Base-by-base conservation (phyloP, 2,113 vertebrate species). In the Cromileptes altivelis region DNA sequence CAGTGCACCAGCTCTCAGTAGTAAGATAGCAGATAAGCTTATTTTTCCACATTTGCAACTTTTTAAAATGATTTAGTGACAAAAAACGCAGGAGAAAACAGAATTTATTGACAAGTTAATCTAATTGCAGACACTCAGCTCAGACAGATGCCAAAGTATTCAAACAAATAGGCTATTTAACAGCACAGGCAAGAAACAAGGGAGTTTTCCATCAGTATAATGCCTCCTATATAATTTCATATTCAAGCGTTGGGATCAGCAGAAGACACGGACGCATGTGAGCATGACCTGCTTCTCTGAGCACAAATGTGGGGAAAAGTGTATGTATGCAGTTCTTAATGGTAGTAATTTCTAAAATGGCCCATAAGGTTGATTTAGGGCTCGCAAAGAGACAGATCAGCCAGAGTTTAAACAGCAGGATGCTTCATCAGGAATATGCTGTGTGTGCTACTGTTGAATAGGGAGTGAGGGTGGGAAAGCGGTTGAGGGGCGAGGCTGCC, bases 341-440 rank as follows among this genome's bases (percentile, higher is more conserved):
- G 88, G 92, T 53, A 91, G 88, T 87, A 87, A 94, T 94, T 90
- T 94, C 88, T 91, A 83, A 93, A 94, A 92, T 93, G 90, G 92
- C 88, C 92, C 81, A 91, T 92, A 87, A 89, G 87, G 86, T 88
- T 95, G 94, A 95, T 95, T 94, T 95, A 94, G 55, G 62, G 85
- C 71, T 81, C 3, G 3, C 78, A 50, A 64, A 84, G 86, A 94
- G 91, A 93, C 81, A 84, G 86, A 89, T 87, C 93, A 91, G 89
- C 84, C 78, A 74, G 88, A 92, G 87, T 92, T 93, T 80, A 89
- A 90, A 85, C 85, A 92, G 89, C 74, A 77, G 74, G 85, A 93
- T 92, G 90, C 89, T 91, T 89, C 88, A 91, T 93, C 90, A 91
- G 87, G 88, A 88, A 91, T 90, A 91, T 93, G 91, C 90, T 84